These are phyloP conservation scores for Platyura marginata DNA, from an alignment of 1,140 invertebrate species.

Conservation along the genomic window DNA sequence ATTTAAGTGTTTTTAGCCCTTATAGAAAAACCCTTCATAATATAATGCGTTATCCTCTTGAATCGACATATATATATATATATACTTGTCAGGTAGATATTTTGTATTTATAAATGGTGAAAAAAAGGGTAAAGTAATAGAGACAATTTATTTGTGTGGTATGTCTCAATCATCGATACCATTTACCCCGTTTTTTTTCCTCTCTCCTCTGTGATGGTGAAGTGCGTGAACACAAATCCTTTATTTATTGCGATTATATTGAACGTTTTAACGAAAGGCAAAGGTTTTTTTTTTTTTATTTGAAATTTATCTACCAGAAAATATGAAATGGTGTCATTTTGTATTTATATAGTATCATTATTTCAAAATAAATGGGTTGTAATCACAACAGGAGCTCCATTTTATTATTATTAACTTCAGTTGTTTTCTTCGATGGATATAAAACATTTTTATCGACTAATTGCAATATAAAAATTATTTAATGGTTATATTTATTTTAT, in stretches of 20 bases:
- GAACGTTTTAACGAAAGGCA: neutral
- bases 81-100: neutral
- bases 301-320: neutral
- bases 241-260: neutral
- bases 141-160: neutral
- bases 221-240: neutral
- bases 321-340: neutral
- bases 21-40: no score
- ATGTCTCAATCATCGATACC: neutral
- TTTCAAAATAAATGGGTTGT: neutral
- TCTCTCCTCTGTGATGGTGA: neutral
- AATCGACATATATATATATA: no score
- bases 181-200: neutral
- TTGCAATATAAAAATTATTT: no score
- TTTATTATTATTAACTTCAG: neutral
- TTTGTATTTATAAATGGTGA: neutral
- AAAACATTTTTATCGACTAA: no score
- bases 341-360: neutral
- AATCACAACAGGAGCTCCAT: neutral
- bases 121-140: neutral
- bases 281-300: neutral
- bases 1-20: no score
- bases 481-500: no score
- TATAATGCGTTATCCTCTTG: no score
- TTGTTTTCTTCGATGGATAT: neutral